Evolutionary conservation across 2,797 vertebrate genomes (phyloP), one percentile per base, ranked within the genome.

Genomic region (Champsocephalus esox): DNA sequence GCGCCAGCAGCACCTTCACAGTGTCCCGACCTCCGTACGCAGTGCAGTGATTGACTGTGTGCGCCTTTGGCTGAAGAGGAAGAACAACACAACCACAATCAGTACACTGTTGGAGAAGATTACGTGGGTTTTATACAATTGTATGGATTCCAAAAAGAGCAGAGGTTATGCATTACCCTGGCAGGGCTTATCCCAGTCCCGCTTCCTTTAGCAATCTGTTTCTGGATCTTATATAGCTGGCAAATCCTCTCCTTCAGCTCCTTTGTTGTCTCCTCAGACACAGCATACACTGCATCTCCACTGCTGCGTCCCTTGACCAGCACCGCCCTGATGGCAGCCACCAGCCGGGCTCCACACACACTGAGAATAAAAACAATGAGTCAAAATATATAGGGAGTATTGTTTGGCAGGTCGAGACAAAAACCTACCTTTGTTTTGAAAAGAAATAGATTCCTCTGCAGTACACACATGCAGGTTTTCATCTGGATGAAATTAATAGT

Each of bases 21-120:
- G 96, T 96, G 77, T 97, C 96, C 86, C 97, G 95, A 38, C 97
- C 98, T 64, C 96, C 95, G 16, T 94, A 97, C 0, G 94, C 96
- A 6, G 97, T 99, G 70, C 92, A 95, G 28, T 96, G 98, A 89
- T 99, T 99, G 88, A 99, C 96, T 2, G 95, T 89, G 75, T 97
- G 85, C 0, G 93, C 91, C 93, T 94, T 97, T 54, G 97, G 97
- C 98, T 99, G 88, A 2, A 52, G 63, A 44, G 21, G 13, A 70
- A 60, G 34, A 72, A 0, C 46, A 66, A 46, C 57, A 61, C 56
- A 66, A 19, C 17, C 9, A 60, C 56, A 66, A 19, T 79, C 73
- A 75, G 54, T 43, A 13, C n/a, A 55, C 21, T 34, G 28, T 63
- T 45, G 11, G 51, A 50, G 2, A 5, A 62, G 68, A 79, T 49